phyloP scores from a whole-genome alignment of 2,113 vertebrate genomes.

The Halcyon senegalensis region DNA sequence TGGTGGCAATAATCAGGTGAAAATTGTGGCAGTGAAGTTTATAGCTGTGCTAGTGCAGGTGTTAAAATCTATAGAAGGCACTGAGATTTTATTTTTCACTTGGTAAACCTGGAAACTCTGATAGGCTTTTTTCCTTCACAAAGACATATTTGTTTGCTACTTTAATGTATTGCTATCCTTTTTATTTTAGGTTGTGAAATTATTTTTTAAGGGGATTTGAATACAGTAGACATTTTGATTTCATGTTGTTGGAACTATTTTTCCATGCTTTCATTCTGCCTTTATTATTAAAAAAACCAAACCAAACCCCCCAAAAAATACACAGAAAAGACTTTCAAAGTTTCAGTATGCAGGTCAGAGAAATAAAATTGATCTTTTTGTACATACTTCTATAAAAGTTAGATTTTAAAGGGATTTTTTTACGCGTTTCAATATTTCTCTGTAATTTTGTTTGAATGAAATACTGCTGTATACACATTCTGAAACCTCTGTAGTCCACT shows the following conservation, averaged over 20 bases:
- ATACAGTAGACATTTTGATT: neutral
- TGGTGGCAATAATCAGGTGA: neutral
- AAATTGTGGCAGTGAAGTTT: neutral
- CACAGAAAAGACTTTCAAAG: neutral
- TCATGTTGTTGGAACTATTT: neutral
- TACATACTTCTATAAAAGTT: neutral
- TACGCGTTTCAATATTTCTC: neutral
- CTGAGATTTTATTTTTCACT: neutral
- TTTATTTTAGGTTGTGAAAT: neutral
- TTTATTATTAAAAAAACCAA: neutral
- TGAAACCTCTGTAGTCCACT: neutral
- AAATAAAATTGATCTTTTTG: neutral
- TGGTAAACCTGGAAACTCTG: neutral
- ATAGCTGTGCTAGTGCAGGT: neutral
- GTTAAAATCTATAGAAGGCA: neutral
- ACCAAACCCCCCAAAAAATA: no score
- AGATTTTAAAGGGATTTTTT: neutral
- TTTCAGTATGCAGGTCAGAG: neutral
- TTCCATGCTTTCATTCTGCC: neutral
- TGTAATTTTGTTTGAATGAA: neutral
- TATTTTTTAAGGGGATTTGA: neutral
- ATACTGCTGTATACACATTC: neutral
- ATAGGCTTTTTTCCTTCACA: neutral
- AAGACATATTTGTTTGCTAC: neutral
- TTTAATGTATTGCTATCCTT: neutral